phyloP scores from a whole-genome alignment of 2,888 invertebrate species.

The Ectemnius cavifrons region DNA sequence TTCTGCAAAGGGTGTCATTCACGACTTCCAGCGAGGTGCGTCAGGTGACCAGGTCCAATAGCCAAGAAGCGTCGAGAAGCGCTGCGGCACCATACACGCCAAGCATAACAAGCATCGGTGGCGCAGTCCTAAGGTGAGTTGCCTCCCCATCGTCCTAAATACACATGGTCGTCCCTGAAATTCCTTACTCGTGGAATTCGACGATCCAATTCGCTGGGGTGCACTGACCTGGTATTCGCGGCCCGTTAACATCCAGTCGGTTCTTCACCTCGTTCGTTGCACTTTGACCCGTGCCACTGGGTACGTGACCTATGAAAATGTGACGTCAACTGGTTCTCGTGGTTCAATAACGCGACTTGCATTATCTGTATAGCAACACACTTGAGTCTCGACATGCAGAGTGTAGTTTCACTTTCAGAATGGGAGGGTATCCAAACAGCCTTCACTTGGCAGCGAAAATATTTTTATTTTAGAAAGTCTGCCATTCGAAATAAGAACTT shows the following conservation, averaged over 20 bases:
- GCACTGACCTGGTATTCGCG: slow-evolving; percentile 24
- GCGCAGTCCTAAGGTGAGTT: slow-evolving; percentile 80
- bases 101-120: slow-evolving; percentile 84
- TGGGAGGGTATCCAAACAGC: too few relatives aligned
- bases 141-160: slow-evolving; percentile 20
- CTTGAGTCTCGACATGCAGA: too few relatives aligned
- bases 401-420: too few relatives aligned
- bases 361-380: too few relatives aligned
- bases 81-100: slow-evolving; percentile 76
- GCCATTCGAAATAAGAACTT: too few relatives aligned
- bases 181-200: slow-evolving; percentile 1
- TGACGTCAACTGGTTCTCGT: neutral
- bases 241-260: slow-evolving; percentile 5
- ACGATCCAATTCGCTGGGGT: neutral
- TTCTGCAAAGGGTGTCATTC: slow-evolving; percentile 82
- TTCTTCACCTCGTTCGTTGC: slow-evolving; percentile 4
- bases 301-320: neutral
- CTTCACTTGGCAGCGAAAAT: too few relatives aligned
- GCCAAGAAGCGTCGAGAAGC: slow-evolving; percentile 67
- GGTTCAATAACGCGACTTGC: too few relatives aligned
- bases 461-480: too few relatives aligned
- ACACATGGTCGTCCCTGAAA: slow-evolving; percentile 12
- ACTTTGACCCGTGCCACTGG: neutral
- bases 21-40: slow-evolving; percentile 82
- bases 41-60: slow-evolving; percentile 74